Base-by-base conservation (phyloP, 2,113 vertebrate species). In the Nestor notabilis region DNA sequence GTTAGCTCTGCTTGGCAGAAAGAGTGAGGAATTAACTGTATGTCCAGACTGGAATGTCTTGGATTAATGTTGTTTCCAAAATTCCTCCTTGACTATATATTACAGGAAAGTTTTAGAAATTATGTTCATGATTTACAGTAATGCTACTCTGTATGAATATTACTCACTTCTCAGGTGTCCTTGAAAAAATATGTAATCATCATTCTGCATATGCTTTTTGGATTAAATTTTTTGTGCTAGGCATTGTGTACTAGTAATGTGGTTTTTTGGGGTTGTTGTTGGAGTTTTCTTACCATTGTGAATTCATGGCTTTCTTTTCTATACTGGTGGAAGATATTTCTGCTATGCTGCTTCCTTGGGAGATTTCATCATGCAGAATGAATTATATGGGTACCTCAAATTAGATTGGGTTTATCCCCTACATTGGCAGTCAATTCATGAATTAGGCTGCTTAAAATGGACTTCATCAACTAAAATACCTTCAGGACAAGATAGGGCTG, bases 391-490 rank as follows among this genome's bases (percentile, higher is more conserved):
- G 50, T 91, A 47, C 60, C 46, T 91, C 74, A 90, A 92, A 88
- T 86, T 75, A 93, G 28, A 60, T 53, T 96, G 39, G 47, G 75
- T 89, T 90, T 96, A 88, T 94, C 72, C 79, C 85, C 71, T 92
- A 60, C 17, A 20, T 53, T 89, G 78, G n/a, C 60, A 95, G 60
- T 37, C 81, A 90, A 85, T 83, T 94, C 53, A 63, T 87, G 58
- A 95, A 94, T 85, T 85, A 89, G 89, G 19, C 39, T 96, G 47
- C 74, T 96, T 92, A 81, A 91, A 96, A 96, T 94, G n/a, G 90
- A 95, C 89, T 43, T 94, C 53, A 60, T 85, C 58, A 94, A 93
- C 83, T 80, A 71, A 90, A 96, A 95, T 80, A 92, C 70, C 71
- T 95, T 93, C 75, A 95, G 75, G 87, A 80, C 66, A 95, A 93